Percentiles rank a stretch among this genome's conserved stretches.
Conservation (phyloP, 2,797 vertebrate genomes). For the Odontamblyopus lacepedii region DNA sequence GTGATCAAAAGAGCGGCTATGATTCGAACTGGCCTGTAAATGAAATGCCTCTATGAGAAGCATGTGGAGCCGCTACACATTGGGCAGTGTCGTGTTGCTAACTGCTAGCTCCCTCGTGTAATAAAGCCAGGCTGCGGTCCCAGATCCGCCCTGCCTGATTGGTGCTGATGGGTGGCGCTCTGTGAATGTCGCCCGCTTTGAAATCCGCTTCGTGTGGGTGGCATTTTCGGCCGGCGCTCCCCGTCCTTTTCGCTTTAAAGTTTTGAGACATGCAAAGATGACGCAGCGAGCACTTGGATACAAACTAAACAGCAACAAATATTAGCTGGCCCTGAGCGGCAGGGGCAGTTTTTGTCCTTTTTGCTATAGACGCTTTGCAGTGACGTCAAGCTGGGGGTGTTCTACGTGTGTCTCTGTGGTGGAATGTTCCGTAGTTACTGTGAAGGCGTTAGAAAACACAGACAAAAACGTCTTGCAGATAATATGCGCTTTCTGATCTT, state of each 20-base stretch:
- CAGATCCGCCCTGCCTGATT: slow-evolving; percentile 57
- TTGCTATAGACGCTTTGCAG: not conserved
- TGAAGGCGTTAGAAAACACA: no score
- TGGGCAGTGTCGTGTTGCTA: slow-evolving; percentile 64
- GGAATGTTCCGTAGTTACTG: no score
- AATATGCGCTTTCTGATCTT: no score
- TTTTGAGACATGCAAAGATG: slow-evolving; percentile 6
- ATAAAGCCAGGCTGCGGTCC: slow-evolving; percentile 59
- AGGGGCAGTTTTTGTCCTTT: not conserved
- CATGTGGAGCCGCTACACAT: slow-evolving; percentile 59
- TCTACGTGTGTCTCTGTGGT: no score
- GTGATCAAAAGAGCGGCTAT: slow-evolving; percentile 64
- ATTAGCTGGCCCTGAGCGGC: not conserved
- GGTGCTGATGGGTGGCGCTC: slow-evolving; percentile 33
- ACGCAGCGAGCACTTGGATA: not conserved
- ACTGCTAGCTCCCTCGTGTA: slow-evolving; percentile 59
- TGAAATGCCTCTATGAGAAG: slow-evolving; percentile 68
- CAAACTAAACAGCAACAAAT: not conserved
- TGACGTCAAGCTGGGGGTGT: no score
- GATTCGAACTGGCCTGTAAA: slow-evolving; percentile 61
- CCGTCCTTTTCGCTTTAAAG: slow-evolving; percentile 22
- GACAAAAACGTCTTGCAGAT: no score
- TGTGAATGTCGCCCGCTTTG: slow-evolving; percentile 38
- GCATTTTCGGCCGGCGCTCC: slow-evolving; percentile 8
- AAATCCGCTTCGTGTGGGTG: slow-evolving; percentile 42